Percentiles rank a stretch among this genome's conserved stretches.
Evolutionary conservation across 2,888 invertebrate genomes (phyloP).

Genomic region (Kuschelorhynchus macadamiae): DNA sequence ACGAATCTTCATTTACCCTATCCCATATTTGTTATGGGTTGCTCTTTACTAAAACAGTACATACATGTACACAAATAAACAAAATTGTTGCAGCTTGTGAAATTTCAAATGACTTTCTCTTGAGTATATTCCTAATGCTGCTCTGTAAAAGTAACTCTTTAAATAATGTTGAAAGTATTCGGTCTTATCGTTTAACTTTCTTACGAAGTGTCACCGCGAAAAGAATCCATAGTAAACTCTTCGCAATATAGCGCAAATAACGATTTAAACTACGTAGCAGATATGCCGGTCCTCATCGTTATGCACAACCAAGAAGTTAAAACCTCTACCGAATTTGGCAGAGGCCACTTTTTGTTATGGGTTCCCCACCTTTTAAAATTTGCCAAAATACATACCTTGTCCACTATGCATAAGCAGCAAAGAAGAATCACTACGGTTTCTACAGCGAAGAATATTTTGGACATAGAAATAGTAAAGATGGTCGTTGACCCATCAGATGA

Average conservation of each 20-base stretch:
- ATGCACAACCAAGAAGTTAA: slow-evolving; percentile 47
- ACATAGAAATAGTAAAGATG: slow-evolving; percentile 43
- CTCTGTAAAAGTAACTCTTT: too few relatives aligned
- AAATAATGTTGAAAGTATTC: too few relatives aligned
- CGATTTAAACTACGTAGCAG: slow-evolving; percentile 36
- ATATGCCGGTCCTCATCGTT: slow-evolving; percentile 41
- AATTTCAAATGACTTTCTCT: too few relatives aligned
- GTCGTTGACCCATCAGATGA: slow-evolving; percentile 36
- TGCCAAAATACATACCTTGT: slow-evolving; percentile 52
- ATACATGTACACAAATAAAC: too few relatives aligned
- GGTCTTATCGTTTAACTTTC: too few relatives aligned
- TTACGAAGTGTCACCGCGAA: background rate
- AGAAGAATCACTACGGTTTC: slow-evolving; percentile 35
- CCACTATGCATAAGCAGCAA: slow-evolving; percentile 44
- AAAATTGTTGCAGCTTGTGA: too few relatives aligned
- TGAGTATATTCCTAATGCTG: too few relatives aligned
- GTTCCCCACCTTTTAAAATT: slow-evolving; percentile 47
- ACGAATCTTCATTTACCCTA: too few relatives aligned
- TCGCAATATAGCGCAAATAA: slow-evolving; percentile 30
- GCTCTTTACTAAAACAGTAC: too few relatives aligned
- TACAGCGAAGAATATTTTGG: slow-evolving; percentile 38
- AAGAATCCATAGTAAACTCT: slow-evolving; percentile 15
- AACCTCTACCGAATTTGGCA: slow-evolving; percentile 49
- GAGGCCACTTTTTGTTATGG: slow-evolving; percentile 49
- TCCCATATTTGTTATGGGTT: too few relatives aligned